These are phyloP conservation scores for Sterrhoptilus dennistouni DNA, from an alignment of 2,113 vertebrate genomes.

Conservation along the genomic window DNA sequence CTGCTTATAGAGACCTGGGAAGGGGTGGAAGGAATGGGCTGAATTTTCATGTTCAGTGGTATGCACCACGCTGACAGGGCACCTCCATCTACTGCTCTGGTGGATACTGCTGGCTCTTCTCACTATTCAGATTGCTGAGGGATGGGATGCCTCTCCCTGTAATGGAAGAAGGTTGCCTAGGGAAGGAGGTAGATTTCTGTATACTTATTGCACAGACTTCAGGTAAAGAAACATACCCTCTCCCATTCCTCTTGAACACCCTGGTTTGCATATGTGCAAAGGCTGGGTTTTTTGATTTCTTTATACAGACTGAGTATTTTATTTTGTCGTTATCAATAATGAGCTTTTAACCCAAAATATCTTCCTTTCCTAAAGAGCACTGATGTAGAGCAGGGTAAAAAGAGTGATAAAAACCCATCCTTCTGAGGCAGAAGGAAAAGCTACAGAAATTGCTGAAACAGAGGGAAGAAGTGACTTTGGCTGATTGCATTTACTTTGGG, in stretches of 20 bases:
- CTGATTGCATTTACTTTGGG: background rate
- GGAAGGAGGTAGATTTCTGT: background rate
- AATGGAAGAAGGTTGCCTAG: background rate
- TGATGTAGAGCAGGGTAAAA: background rate
- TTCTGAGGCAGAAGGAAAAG: background rate
- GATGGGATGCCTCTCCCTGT: background rate
- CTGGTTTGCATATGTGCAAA: background rate
- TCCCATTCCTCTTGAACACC: background rate
- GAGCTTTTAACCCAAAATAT: background rate
- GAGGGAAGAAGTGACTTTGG: background rate
- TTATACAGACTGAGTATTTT: background rate
- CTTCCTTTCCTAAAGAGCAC: background rate
- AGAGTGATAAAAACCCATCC: background rate
- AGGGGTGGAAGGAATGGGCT: background rate
- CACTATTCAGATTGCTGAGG: background rate
- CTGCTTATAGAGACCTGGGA: background rate
- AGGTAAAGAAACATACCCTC: background rate
- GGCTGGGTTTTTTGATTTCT: background rate
- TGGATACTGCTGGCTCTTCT: background rate
- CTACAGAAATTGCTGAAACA: background rate
- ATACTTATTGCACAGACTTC: background rate
- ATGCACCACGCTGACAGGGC: background rate
- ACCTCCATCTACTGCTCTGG: background rate
- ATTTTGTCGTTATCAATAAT: background rate
- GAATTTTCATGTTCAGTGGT: background rate